These are phyloP conservation scores for Rotaria sp. DNA, from an alignment of 2,888 invertebrate genomes.

Conservation along the genomic window DNA sequence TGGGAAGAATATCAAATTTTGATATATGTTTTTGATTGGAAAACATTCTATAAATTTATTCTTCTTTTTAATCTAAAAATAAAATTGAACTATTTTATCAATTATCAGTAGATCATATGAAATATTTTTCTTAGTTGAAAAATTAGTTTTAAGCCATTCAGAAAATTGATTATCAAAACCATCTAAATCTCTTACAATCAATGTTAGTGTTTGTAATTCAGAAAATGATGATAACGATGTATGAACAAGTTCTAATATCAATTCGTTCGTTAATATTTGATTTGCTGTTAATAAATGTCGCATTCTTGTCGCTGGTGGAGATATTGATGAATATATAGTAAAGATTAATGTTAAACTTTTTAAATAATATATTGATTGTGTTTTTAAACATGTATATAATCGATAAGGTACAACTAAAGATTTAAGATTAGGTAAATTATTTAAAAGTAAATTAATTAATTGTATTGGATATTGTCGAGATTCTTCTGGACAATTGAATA, in stretches of 20 bases:
- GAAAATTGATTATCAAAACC: background rate
- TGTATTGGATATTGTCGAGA: background rate
- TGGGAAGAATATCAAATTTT: background rate
- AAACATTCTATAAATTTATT: background rate
- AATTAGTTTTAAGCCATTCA: background rate
- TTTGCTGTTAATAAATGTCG: background rate
- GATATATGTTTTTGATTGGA: background rate
- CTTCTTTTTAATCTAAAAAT: background rate
- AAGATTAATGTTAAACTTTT: background rate
- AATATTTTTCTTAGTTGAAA: background rate
- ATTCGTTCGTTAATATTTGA: background rate
- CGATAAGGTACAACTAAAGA: background rate
- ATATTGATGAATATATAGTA: background rate
- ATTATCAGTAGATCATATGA: background rate
- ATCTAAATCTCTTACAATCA: background rate
- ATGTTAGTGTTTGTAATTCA: background rate
- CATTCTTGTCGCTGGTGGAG: background rate
- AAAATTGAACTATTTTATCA: background rate
- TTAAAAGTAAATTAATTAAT: background rate
- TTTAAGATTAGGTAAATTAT: background rate
- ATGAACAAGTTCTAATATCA: background rate
- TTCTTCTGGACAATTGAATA: background rate
- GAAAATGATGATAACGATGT: background rate
- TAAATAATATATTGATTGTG: background rate
- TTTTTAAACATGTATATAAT: background rate